A percentile compares a stretch with the other conserved stretches of the same genome.
These are phyloP conservation scores for Nannobrachium achirus DNA, from an alignment of 2,113 vertebrate genomes.

Conservation along the genomic window DNA sequence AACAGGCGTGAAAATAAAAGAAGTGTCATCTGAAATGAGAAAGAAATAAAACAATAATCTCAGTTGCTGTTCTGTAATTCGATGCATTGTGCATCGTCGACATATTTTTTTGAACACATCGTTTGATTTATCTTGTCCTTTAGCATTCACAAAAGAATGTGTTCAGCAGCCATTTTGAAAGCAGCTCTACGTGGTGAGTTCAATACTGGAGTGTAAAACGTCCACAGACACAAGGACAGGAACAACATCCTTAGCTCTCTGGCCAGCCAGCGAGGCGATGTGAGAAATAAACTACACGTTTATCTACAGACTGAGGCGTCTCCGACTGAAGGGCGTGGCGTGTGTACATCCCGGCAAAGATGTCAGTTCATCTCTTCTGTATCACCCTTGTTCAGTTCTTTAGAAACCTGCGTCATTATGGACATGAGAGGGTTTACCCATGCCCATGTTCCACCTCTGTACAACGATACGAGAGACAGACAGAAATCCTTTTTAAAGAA, in stretches of 20 bases:
- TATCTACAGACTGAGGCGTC: constrained; percentile 75
- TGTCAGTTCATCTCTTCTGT: constrained; percentile 29
- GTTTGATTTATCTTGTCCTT: constrained; percentile 30
- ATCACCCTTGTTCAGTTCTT: constrained; percentile 61
- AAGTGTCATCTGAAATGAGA: constrained; percentile 46
- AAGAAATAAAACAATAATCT: constrained; percentile 45
- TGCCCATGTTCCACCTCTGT: constrained; percentile 41
- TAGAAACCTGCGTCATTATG: constrained; percentile 70
- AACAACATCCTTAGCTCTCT: constrained; percentile 72
- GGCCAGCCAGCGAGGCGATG: constrained; percentile 84
- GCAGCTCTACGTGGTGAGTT: constrained; percentile 58
- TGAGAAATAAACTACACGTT: constrained; percentile 54
- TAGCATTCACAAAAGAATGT: constrained; percentile 47
- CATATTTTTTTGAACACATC: constrained; percentile 43
- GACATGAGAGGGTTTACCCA: constrained; percentile 32
- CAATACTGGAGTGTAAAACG: constrained; percentile 67
- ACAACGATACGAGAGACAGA: constrained; percentile 37
- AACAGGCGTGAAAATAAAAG: constrained; percentile 58
- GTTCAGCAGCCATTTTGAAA: constrained; percentile 63
- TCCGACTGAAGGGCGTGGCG: constrained; percentile 68
- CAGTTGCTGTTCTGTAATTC: constrained; percentile 46
- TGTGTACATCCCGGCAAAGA: constrained; percentile 49
- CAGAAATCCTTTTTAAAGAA: constrained; percentile 28
- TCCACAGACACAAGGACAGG: constrained; percentile 69
- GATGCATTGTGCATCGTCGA: constrained; percentile 46